These are phyloP conservation scores for Esox lucius DNA, from an alignment of 2,797 vertebrate genomes.

Conservation along the genomic window DNA sequence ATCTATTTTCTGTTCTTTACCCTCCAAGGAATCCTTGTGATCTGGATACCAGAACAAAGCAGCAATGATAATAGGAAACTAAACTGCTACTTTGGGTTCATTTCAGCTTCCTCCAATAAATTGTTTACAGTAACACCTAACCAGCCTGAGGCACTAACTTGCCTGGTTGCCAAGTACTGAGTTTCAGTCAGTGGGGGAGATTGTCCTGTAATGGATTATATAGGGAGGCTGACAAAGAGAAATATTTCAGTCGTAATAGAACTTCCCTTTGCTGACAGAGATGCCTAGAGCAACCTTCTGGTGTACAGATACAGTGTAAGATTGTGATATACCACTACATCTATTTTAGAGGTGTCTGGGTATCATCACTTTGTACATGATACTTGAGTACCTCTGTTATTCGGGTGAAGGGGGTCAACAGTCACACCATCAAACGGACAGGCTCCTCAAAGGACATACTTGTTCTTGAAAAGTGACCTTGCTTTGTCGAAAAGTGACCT, in stretches of 20 bases:
- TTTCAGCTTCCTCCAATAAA: neutral
- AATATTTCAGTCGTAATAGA: neutral
- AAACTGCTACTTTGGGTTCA: neutral
- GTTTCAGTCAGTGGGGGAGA: neutral
- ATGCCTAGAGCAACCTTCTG: neutral
- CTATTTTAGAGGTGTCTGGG: neutral
- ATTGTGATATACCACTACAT: slow-evolving; percentile 1
- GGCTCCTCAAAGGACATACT: no score
- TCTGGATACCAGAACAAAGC: neutral
- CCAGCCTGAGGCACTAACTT: neutral
- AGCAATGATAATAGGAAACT: neutral
- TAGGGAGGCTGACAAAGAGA: neutral
- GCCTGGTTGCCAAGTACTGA: neutral
- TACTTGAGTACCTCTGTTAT: neutral
- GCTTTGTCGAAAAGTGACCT: no score
- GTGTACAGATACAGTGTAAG: neutral
- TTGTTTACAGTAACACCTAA: neutral
- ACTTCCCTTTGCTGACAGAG: neutral
- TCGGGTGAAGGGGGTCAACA: no score
- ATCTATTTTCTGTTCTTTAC: no score
- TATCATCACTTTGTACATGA: neutral
- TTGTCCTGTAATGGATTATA: neutral
- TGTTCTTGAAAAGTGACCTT: no score
- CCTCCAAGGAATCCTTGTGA: no score
- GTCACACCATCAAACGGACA: no score